Evolutionary conservation across 2,888 invertebrate genomes (phyloP).

Genomic region (Rotaria socialis): DNA sequence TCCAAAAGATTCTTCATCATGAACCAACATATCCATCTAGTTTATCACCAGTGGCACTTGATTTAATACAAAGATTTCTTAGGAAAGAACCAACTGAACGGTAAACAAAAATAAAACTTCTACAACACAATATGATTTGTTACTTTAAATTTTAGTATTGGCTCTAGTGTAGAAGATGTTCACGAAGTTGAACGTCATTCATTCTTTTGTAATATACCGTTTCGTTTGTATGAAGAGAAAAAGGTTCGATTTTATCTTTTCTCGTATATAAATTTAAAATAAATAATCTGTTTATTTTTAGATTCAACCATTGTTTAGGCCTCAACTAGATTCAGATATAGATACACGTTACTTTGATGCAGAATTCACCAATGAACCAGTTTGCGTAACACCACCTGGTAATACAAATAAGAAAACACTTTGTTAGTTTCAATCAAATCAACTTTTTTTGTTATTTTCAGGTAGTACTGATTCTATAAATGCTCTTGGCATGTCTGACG

Average conservation of each 20-base stretch:
- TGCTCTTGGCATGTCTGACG: neutral
- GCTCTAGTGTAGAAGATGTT: constrained; percentile 60
- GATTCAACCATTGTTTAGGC: constrained; percentile 72
- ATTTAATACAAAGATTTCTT: constrained; percentile 30
- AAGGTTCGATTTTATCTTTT: constrained; percentile 51
- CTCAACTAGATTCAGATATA: constrained; percentile 80
- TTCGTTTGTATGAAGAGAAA: constrained; percentile 63
- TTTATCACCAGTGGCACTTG: neutral
- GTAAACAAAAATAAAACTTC: neutral
- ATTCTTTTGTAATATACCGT: constrained; percentile 64
- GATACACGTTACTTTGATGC: constrained; percentile 96
- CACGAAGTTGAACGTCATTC: constrained; percentile 63
- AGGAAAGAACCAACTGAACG: constrained; percentile 43
- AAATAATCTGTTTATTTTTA: constrained; percentile 63
- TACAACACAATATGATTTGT: neutral
- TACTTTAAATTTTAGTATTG: constrained; percentile 2
- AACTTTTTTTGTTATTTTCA: neutral
- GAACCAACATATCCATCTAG: neutral
- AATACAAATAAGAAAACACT: neutral
- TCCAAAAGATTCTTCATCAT: constrained; percentile 42
- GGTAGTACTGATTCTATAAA: neutral
- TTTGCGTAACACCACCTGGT: constrained; percentile 54
- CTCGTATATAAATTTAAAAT: neutral
- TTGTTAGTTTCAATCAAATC: neutral
- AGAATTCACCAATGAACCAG: constrained; percentile 78